Evolutionary conservation across 2,113 vertebrate species (phyloP).

Genomic region (Stomatorhinus ivindoensis): DNA sequence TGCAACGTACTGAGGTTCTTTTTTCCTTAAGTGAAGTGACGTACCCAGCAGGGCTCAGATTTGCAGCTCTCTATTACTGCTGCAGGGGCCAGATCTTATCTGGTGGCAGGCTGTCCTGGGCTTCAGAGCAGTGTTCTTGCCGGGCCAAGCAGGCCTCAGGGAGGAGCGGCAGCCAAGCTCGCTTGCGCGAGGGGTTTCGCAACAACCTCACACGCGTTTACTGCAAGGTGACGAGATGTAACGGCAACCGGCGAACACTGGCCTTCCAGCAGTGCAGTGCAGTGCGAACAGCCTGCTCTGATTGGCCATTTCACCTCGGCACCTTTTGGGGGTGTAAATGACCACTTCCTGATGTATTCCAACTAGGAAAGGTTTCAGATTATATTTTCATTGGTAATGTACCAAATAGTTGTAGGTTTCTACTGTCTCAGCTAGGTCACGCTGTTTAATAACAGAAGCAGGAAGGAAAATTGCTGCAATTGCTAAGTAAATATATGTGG

Average conservation of each 20-base stretch:
- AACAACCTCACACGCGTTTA: not conserved
- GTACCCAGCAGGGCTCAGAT: not conserved
- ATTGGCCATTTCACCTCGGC: not conserved
- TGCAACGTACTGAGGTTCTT: not conserved
- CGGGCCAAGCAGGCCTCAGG: not conserved
- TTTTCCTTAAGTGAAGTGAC: not conserved
- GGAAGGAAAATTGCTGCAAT: not conserved
- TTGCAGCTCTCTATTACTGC: not conserved
- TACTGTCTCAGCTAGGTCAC: not conserved
- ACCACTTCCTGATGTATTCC: not conserved
- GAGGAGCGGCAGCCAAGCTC: not conserved
- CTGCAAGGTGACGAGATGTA: not conserved
- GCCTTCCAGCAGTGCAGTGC: not conserved
- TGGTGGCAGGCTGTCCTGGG: not conserved
- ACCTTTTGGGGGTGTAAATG: not conserved
- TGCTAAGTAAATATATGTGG: not conserved
- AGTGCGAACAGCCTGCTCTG: not conserved
- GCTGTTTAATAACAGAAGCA: not conserved
- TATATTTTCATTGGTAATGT: not conserved
- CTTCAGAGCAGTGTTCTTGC: not conserved
- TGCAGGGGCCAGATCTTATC: not conserved
- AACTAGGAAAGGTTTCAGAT: not conserved
- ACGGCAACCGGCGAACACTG: not conserved
- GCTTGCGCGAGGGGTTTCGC: not conserved
- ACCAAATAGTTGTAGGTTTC: not conserved